Percentiles rank a stretch among this genome's conserved stretches.
These are phyloP conservation scores for Phrynocephalus vlangalii DNA, from an alignment of 2,797 vertebrate genomes.

Conservation along the genomic window DNA sequence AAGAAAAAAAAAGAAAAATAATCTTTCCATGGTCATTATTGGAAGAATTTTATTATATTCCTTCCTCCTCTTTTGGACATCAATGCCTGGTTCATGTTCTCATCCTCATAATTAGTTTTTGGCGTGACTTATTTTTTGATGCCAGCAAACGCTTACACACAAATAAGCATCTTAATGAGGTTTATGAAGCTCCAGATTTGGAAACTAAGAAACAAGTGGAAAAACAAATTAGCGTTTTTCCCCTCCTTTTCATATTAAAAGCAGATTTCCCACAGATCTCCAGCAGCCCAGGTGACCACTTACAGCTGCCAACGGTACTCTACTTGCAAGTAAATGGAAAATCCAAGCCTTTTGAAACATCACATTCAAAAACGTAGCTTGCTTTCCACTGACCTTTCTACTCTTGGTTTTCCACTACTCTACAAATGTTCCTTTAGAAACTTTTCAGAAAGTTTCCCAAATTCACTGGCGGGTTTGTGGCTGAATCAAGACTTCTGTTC, in stretches of 20 bases:
- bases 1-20: neutral
- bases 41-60: constrained; percentile 7
- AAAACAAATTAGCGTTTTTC: constrained; percentile 40
- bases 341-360: neutral
- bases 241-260: constrained; percentile 38
- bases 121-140: constrained; percentile 40
- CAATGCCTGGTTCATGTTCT: constrained; percentile 49
- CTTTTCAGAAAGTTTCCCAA: constrained; percentile 15
- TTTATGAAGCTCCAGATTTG: constrained; percentile 51
- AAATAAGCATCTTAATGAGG: constrained; percentile 49
- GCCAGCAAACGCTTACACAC: constrained; percentile 45
- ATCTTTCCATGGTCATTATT: constrained; percentile 63
- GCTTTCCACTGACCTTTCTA: constrained; percentile 3
- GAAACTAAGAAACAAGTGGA: constrained; percentile 24
- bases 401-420: fast-evolving
- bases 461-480: constrained; percentile 35
- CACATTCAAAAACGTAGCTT: constrained; percentile 12
- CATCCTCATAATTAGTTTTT: constrained; percentile 37
- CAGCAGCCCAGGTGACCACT: constrained; percentile 24
- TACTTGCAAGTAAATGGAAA: constrained; percentile 15
- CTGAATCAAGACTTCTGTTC: neutral
- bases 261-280: constrained; percentile 39
- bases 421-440: constrained; percentile 29
- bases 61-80: constrained; percentile 42
- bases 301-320: constrained; percentile 36